phyloP scores from a whole-genome alignment of 2,888 invertebrate species.

The Aspidiotus destructor region DNA sequence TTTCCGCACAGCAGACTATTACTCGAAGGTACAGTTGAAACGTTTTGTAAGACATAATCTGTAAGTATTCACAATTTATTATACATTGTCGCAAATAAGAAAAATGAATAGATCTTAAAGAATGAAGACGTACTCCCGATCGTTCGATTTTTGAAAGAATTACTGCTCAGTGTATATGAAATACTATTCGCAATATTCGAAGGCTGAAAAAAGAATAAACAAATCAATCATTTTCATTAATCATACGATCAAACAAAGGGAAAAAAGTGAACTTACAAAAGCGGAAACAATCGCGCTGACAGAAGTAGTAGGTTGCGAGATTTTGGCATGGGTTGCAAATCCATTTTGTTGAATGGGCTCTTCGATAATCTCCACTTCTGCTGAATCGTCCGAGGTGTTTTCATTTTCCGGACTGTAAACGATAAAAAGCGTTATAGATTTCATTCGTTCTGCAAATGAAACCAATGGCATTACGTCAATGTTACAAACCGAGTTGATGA shows the following conservation, averaged over 20 bases:
- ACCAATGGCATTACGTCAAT: neutral
- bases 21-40: neutral
- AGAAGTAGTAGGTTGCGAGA: neutral
- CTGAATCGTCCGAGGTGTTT: constrained; percentile 5
- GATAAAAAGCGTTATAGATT: too few relatives aligned
- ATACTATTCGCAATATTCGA: neutral
- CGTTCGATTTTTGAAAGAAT: neutral
- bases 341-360: constrained; percentile 1
- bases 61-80: neutral
- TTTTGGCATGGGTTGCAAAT: neutral
- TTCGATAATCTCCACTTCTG: constrained; percentile 5
- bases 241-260: neutral
- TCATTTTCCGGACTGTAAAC: neutral
- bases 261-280: neutral
- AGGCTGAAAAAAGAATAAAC: neutral
- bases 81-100: neutral
- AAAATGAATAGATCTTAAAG: neutral
- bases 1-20: neutral
- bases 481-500: neutral
- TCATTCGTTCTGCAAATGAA: too few relatives aligned
- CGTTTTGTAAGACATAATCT: neutral
- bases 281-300: too few relatives aligned
- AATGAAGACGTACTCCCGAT: neutral
- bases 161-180: neutral
- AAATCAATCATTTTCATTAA: neutral